These are phyloP conservation scores for Suncus etruscus DNA, from an alignment of 2,113 vertebrate genomes.

Conservation along the genomic window DNA sequence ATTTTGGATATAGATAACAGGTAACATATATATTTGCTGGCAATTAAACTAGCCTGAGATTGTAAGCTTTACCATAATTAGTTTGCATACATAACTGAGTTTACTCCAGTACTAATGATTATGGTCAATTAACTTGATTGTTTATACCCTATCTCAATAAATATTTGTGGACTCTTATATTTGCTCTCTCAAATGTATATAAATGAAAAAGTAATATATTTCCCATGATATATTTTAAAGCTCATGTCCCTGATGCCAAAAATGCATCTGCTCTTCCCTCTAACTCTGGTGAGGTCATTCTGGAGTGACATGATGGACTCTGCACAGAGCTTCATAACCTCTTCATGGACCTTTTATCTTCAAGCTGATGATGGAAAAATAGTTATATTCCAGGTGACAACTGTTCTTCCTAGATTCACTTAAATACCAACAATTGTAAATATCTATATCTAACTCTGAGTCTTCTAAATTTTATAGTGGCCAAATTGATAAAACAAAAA, in stretches of 20 bases:
- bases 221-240: slow-evolving; percentile 83
- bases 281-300: slow-evolving; percentile 94
- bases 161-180: slow-evolving; percentile 41
- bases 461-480: slow-evolving; percentile 48
- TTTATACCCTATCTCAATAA: slow-evolving; percentile 17
- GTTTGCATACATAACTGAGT: slow-evolving; percentile 1
- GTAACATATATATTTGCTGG: slow-evolving; percentile 31
- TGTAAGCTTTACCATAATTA: slow-evolving; percentile 49
- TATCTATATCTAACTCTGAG: slow-evolving; percentile 30
- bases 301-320: slow-evolving; percentile 98
- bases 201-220: slow-evolving; percentile 36
- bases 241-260: slow-evolving; percentile 95
- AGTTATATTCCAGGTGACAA: slow-evolving; percentile 95
- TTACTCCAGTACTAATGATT: slow-evolving; percentile 17
- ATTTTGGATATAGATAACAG: slow-evolving; percentile 32
- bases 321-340: slow-evolving; percentile 96
- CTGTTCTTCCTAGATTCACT: slow-evolving; percentile 39
- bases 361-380: slow-evolving; percentile 98
- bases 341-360: slow-evolving; percentile 98
- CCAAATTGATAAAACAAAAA: slow-evolving; percentile 57
- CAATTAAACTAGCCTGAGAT: slow-evolving; percentile 34
- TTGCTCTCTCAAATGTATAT: slow-evolving; percentile 27
- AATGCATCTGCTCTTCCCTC: slow-evolving; percentile 96
- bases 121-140: slow-evolving; percentile 16
- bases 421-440: slow-evolving; percentile 41